These are phyloP conservation scores for Thymelicus lineola DNA, from an alignment of 2,888 invertebrate genomes.

Conservation along the genomic window DNA sequence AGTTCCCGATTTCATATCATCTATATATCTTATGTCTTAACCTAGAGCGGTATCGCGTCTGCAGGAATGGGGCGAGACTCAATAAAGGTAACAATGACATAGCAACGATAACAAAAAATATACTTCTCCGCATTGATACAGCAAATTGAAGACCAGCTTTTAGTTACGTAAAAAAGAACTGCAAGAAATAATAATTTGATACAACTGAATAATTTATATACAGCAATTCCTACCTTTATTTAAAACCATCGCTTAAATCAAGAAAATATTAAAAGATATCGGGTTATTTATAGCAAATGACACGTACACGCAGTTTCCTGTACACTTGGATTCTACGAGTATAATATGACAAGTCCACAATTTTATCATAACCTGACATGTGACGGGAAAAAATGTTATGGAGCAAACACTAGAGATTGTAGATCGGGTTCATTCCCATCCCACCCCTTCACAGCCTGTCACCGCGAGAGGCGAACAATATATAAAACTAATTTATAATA, in stretches of 20 bases:
- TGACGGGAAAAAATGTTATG: slow-evolving; percentile 45
- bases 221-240: not conserved
- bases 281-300: slow-evolving; percentile 4
- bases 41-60: too few relatives aligned
- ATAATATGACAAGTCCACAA: slow-evolving; percentile 30
- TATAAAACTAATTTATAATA: slow-evolving; percentile 51
- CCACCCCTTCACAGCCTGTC: slow-evolving; percentile 51
- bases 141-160: too few relatives aligned
- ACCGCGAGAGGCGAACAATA: slow-evolving; percentile 46
- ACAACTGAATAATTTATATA: too few relatives aligned
- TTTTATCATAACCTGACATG: slow-evolving; percentile 43
- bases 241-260: too few relatives aligned
- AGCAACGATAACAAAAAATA: too few relatives aligned
- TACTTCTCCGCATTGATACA: too few relatives aligned
- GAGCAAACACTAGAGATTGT: slow-evolving; percentile 46
- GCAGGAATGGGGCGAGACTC: too few relatives aligned
- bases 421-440: slow-evolving; percentile 47
- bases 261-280: not conserved
- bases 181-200: too few relatives aligned
- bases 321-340: slow-evolving; percentile 18
- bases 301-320: slow-evolving; percentile 20
- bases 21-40: too few relatives aligned
- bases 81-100: too few relatives aligned
- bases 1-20: too few relatives aligned
- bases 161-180: too few relatives aligned